Evolutionary conservation across 2,888 invertebrate genomes (phyloP).

Genomic region (Pachydiplax longipennis): DNA sequence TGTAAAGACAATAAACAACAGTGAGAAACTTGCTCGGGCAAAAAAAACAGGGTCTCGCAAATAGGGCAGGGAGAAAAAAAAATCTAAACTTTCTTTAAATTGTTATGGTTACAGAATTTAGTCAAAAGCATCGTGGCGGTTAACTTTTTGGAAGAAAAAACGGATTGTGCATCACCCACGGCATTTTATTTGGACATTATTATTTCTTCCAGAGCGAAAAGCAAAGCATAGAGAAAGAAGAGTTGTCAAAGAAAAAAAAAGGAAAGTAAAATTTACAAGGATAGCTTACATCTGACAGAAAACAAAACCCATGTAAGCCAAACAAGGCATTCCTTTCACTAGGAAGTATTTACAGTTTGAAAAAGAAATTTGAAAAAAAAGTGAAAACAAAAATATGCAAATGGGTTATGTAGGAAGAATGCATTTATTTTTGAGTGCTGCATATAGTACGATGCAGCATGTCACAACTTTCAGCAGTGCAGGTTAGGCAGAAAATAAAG

Average conservation of each 20-base stretch:
- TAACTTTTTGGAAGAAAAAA: background rate
- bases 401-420: background rate
- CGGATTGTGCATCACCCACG: background rate
- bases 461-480: slow-evolving; percentile 37
- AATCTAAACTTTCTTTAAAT: background rate
- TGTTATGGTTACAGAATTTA: slow-evolving; percentile 29
- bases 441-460: slow-evolving; percentile 13
- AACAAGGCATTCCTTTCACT: slow-evolving; percentile 48
- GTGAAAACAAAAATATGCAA: background rate
- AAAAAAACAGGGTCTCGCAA: background rate
- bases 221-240: slow-evolving; percentile 25
- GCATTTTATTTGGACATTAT: slow-evolving; percentile 16
- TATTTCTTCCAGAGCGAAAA: background rate
- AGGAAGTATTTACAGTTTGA: slow-evolving; percentile 53
- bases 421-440: background rate
- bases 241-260: slow-evolving; percentile 44
- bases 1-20: slow-evolving; percentile 56
- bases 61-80: background rate
- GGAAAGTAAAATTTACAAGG: slow-evolving; percentile 47
- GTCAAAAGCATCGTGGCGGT: slow-evolving; percentile 19
- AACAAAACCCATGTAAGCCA: slow-evolving; percentile 45
- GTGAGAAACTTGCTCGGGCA: slow-evolving; percentile 13
- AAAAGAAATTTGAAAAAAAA: slow-evolving; percentile 57
- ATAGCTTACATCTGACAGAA: slow-evolving; percentile 37
- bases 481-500: slow-evolving; percentile 47